A percentile compares a stretch with the other conserved stretches of the same genome.
phyloP scores from a whole-genome alignment of 2,888 invertebrate genomes.

The Deilephila porcellus region DNA sequence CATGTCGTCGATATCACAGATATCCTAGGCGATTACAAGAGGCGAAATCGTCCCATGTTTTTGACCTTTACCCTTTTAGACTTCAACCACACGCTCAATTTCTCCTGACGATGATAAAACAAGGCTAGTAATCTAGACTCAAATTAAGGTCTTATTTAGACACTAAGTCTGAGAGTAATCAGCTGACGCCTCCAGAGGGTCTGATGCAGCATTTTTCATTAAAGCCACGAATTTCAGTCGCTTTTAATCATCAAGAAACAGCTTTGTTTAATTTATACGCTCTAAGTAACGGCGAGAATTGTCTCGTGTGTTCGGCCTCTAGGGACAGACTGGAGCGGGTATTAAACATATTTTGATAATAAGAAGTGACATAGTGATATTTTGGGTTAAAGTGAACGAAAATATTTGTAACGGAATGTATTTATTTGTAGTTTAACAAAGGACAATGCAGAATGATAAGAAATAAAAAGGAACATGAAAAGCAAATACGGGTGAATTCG shows the following conservation, averaged over 20 bases:
- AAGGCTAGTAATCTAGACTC: neutral
- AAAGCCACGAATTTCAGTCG: slow-evolving; percentile 13
- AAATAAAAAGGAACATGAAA: neutral
- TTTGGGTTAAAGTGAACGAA: too few species aligned
- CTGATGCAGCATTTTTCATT: slow-evolving; percentile 18
- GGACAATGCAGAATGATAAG: too few species aligned
- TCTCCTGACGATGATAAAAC: too few species aligned
- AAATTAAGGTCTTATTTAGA: neutral
- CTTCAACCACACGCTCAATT: too few species aligned
- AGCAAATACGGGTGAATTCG: neutral
- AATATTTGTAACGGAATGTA: too few species aligned
- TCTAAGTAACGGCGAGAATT: slow-evolving; percentile 32
- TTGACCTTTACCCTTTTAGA: too few species aligned
- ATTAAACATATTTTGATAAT: too few species aligned
- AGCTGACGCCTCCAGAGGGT: neutral
- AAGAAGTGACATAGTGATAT: too few species aligned
- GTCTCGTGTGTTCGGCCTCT: slow-evolving; percentile 3
- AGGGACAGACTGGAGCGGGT: neutral
- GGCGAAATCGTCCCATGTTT: too few species aligned
- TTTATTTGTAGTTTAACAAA: too few species aligned
- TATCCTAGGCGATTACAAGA: too few species aligned
- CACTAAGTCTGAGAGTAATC: neutral
- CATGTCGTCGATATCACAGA: too few species aligned
- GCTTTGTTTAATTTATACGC: slow-evolving; percentile 59
- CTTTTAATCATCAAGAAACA: slow-evolving; percentile 55